Conservation (phyloP, 2,888 invertebrate species). For the Neoascia interrupta region DNA sequence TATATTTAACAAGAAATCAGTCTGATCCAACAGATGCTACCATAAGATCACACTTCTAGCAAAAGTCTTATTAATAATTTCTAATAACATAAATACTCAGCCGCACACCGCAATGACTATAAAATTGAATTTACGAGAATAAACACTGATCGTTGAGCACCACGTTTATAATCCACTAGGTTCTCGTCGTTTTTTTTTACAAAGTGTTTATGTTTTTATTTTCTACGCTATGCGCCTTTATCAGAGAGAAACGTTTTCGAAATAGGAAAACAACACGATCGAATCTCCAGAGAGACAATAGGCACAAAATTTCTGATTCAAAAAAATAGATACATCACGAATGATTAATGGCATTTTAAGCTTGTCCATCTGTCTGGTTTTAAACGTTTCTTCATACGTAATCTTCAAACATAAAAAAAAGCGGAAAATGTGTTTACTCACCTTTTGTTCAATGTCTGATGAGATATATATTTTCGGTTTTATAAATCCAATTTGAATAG, state of each 20-base stretch:
- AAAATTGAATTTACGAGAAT: constrained; percentile 60
- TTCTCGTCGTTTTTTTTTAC: constrained; percentile 14
- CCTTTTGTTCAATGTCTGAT: constrained; percentile 45
- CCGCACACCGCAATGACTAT: constrained; percentile 53
- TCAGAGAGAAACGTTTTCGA: neutral
- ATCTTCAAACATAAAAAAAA: neutral
- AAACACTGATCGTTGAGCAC: constrained; percentile 41
- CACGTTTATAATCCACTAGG: constrained; percentile 43
- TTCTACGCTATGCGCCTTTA: neutral
- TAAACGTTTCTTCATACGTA: neutral
- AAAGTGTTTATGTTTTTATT: neutral
- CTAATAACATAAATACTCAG: constrained; percentile 51
- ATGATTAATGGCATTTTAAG: constrained; percentile 34
- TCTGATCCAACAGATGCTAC: constrained; percentile 40
- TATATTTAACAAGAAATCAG: too few species aligned
- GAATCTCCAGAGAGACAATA: constrained; percentile 26
- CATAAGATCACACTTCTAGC: constrained; percentile 54
- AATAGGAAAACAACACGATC: constrained; percentile 40
- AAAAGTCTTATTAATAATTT: constrained; percentile 57
- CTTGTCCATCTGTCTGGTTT: constrained; percentile 24
- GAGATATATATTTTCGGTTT: constrained; percentile 25
- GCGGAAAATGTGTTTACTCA: too few species aligned
- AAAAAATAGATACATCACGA: neutral
- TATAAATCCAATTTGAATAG: constrained; percentile 57
- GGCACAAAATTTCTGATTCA: neutral